phyloP scores from a whole-genome alignment of 1,140 invertebrate genomes.

The Atopsyche davidsoni region DNA sequence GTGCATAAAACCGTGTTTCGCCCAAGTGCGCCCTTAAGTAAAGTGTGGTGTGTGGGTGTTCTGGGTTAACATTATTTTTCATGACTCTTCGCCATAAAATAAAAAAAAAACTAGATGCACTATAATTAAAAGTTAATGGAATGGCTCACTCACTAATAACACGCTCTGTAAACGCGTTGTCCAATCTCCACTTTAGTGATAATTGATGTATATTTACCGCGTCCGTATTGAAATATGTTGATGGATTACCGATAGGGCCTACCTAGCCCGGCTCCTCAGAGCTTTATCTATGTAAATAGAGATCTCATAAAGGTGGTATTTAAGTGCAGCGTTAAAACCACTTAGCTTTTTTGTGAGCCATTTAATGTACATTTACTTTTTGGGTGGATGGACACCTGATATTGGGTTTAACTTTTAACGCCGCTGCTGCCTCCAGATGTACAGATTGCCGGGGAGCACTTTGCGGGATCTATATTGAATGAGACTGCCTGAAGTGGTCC shows the following conservation, averaged over 20 bases:
- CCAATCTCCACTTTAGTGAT: constrained; percentile 1
- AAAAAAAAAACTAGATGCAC: no score
- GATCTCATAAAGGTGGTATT: constrained; percentile 26
- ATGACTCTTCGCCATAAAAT: no score
- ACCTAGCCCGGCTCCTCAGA: constrained; percentile 12
- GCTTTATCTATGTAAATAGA: constrained; percentile 30
- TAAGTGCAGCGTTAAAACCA: constrained; percentile 28
- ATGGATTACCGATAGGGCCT: constrained; percentile 6
- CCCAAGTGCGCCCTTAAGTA: no score
- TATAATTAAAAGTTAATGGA: no score
- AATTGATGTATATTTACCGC: constrained; percentile 7
- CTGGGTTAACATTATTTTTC: no score
- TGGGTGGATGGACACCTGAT: constrained; percentile 12
- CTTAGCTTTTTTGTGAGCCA: constrained; percentile 27
- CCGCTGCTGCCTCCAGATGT: no score
- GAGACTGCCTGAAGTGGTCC: no score
- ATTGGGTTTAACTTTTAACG: constrained; percentile 15
- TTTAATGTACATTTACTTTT: constrained; percentile 15
- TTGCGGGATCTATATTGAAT: no score
- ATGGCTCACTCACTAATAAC: constrained; percentile 7
- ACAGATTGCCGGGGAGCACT: no score
- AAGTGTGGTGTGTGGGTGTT: no score
- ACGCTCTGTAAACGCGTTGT: not conserved
- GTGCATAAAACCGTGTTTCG: no score
- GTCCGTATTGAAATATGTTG: not conserved